Base-by-base conservation (phyloP, 2,888 invertebrate species). In the Melipona bicolor region DNA sequence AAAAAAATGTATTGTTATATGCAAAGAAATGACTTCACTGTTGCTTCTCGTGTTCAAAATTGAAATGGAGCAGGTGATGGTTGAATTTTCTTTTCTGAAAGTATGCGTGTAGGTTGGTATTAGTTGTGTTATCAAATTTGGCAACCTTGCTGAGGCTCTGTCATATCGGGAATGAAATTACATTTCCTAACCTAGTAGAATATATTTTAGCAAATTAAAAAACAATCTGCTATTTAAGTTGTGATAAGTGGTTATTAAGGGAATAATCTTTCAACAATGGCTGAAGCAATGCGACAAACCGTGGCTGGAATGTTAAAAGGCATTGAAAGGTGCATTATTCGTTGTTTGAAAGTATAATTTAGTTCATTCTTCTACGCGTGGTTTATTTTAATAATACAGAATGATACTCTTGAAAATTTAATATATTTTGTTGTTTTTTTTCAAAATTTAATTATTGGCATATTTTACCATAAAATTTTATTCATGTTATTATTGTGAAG, bases 261-360 rank as follows among this genome's bases (percentile, higher is more conserved):
- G 62, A 78, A 24, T 17, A 56, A 61, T 61, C 24, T n/a, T 62
- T 27, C 4, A n/a, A 75, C 67, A 83, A 97, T 97, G 97, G 97
- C 97, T 72, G 98, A 98, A 94, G 96, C 97, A 87, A 98, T 98
- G 97, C 96, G 97, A 94, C 97, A 97, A 95, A 97, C 97, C 50
- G 97, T 99, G 77, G 97, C 97, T 68, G 96, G 96, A 83, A 98
- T 98, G 96, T 95, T 99, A 64, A 98, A 97, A 95, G 98, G 98
- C 92, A 98, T 99, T 90, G 98, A 99, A 95, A 97, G 98, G 98
- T 98, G 4, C 13, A 36, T 85, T 84, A 43, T 67, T 73, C 68
- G 62, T 50, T 21, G 77, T 52, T 36, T 24, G n/a, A 77, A 61
- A 32, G 19, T 61, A 4, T 72, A 54, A 43, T 76, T 36, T 74